Conservation (phyloP, 2,113 vertebrate species). For the Salvator merianae region DNA sequence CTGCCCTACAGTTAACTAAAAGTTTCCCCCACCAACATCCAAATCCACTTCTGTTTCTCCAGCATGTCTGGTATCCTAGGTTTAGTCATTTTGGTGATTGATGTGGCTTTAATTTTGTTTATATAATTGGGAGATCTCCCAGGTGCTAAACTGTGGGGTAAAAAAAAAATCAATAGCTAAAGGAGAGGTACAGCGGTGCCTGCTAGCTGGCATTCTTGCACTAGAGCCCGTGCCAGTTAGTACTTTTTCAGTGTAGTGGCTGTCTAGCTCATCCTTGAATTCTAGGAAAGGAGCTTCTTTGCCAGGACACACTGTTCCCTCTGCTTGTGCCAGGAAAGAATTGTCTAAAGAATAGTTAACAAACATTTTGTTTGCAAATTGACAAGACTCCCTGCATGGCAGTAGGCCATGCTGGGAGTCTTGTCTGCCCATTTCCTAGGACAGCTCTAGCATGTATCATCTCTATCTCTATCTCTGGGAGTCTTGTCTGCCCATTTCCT, state of each 20-base stretch:
- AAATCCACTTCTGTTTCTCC: background rate
- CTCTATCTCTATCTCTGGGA: rapidly evolving
- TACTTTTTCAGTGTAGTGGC: too few relatives aligned
- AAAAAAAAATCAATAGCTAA: background rate
- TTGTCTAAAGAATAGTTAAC: background rate
- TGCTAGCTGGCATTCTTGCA: background rate
- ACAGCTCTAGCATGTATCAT: background rate
- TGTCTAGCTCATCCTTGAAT: background rate
- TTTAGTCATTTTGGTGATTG: background rate
- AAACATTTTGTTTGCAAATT: background rate
- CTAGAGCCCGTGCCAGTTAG: too few relatives aligned
- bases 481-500: background rate
- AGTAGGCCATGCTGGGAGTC: background rate
- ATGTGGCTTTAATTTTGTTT: background rate
- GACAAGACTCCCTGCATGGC: constrained; percentile 22
- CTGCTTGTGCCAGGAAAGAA: background rate
- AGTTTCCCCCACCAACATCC: too few relatives aligned
- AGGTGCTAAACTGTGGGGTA: background rate
- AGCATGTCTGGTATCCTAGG: background rate
- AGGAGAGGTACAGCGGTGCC: background rate
- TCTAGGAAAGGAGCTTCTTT: background rate
- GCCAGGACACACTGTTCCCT: background rate
- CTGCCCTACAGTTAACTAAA: too few relatives aligned
- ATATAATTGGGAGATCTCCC: too few relatives aligned
- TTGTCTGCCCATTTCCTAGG: background rate